Evolutionary conservation across 2,797 vertebrate genomes (phyloP).

Genomic region (Chromis chromis): DNA sequence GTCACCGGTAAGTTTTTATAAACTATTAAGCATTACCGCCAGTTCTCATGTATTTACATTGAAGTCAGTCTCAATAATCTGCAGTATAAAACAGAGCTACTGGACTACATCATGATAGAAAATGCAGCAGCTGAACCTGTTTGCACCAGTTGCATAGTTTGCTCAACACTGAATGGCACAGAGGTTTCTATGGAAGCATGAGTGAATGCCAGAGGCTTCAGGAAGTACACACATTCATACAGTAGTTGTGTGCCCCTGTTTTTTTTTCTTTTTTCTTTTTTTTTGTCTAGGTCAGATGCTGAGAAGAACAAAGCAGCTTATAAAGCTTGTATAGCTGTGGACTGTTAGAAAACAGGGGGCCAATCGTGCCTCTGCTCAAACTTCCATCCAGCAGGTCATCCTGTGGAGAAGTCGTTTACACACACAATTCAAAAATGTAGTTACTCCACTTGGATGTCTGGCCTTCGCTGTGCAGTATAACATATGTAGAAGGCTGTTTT

Average conservation of each 20-base stretch:
- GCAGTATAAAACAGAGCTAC: neutral
- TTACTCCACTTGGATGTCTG: neutral
- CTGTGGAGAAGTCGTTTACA: conserved; percentile 2
- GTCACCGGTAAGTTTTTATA: conserved; percentile 91
- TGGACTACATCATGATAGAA: neutral
- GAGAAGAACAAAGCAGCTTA: conserved; percentile 35
- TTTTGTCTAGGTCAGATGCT: conserved; percentile 41
- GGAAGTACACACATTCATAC: conserved; percentile 56
- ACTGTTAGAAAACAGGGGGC: conserved; percentile 22
- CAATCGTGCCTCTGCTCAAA: conserved; percentile 17
- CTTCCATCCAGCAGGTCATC: neutral
- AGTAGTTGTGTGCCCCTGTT: conserved; percentile 30
- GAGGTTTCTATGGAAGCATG: conserved; percentile 57
- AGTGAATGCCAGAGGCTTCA: conserved; percentile 58
- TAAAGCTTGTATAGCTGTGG: conserved; percentile 16
- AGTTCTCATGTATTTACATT: neutral
- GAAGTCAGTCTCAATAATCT: neutral
- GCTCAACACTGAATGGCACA: conserved; percentile 41
- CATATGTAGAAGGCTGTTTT: neutral
- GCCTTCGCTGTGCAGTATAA: neutral
- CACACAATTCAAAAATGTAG: neutral
- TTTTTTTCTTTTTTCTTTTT: conserved; percentile 40
- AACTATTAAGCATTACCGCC: neutral
- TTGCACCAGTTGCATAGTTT: conserved; percentile 49
- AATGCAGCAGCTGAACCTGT: conserved; percentile 35